A percentile compares a stretch with the other conserved stretches of the same genome.
Evolutionary conservation across 2,888 invertebrate species (phyloP).

Genomic region (Sepiola atlantica): DNA sequence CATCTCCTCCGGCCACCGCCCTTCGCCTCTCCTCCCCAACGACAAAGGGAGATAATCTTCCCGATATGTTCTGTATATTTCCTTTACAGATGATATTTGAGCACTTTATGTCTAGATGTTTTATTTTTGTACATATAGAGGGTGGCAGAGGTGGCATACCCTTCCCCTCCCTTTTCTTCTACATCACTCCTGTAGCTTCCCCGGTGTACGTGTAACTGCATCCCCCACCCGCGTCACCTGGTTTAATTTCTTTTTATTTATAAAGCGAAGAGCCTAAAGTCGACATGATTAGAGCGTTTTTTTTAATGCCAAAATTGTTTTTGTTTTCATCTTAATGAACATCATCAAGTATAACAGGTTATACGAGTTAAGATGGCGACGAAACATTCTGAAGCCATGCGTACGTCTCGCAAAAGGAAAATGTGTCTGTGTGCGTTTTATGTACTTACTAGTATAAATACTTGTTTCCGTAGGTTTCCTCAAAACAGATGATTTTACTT

Average conservation of each 20-base stretch:
- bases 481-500: too few species aligned
- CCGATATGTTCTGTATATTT: not conserved
- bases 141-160: not conserved
- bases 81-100: constrained; percentile 2
- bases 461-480: too few species aligned
- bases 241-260: too few species aligned
- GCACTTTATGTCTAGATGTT: not conserved
- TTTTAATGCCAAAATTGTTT: not conserved
- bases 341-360: not conserved
- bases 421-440: not conserved
- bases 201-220: not conserved
- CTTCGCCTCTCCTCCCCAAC: not conserved
- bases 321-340: not conserved
- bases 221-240: too few species aligned
- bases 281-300: not conserved
- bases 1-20: not conserved
- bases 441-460: too few species aligned
- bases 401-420: not conserved
- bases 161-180: not conserved
- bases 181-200: not conserved
- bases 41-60: not conserved
- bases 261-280: not conserved
- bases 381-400: not conserved
- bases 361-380: not conserved
- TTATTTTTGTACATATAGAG: too few species aligned